Base-by-base conservation (phyloP, 2,888 invertebrate species). In the Stratiomys singularior region DNA sequence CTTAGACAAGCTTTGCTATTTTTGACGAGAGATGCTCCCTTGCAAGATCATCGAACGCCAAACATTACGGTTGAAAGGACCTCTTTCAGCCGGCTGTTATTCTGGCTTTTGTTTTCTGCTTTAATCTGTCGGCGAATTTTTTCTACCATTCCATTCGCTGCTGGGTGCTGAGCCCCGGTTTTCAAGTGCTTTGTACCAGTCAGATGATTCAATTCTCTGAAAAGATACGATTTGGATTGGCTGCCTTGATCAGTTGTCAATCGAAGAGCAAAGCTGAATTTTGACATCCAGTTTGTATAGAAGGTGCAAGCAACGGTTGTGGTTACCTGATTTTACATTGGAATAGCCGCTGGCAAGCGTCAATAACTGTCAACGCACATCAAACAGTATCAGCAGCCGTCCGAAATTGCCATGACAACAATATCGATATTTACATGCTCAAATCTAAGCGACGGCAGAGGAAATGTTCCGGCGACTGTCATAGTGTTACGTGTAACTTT, bases 301-400 rank as follows among this genome's bases (percentile, higher is more conserved):
- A 71, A 1, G 1, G 77, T 76, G 1, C 71, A 60, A 0, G 81
- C 81, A 0, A 82, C 81, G 5, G 81, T 80, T 64, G 47, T 28
- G 7, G 78, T 52, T 52, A 18, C 15, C 3, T 2, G n/a, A 66
- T 76, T 27, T 23, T 23, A 9, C 18, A 78, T 23, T 13, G 63
- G 77, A 28, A 47, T 47, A 4, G 77, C 72, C 23, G 63, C 72
- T 0, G 72, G 60, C 74, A 37, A 76, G 7, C 66, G 37, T 5
- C 58, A 58, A 47, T 47, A 76, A 1, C 66, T 52, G 52, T 76
- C 76, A n/a, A n/a, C n/a, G n/a, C n/a, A n/a, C n/a, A n/a, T n/a
- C n/a, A n/a, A n/a, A n/a, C n/a, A n/a, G n/a, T n/a, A n/a, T n/a
- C n/a, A n/a, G n/a, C n/a, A n/a, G n/a, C n/a, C n/a, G n/a, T n/a